Evolutionary conservation across 2,888 invertebrate genomes (phyloP).

Genomic region (Adelphocoris suturalis): DNA sequence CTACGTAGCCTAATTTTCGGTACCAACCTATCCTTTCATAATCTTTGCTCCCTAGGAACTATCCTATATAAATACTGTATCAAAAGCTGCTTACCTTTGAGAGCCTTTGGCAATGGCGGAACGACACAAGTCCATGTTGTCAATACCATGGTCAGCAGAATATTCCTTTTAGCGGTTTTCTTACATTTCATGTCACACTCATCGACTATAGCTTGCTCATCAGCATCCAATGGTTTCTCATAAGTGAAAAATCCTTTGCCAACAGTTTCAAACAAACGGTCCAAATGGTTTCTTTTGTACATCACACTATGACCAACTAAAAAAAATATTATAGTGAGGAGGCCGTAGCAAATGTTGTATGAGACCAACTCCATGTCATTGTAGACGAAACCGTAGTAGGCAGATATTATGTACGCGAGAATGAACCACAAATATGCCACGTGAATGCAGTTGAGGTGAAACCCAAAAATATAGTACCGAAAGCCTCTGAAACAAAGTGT

Average conservation of each 20-base stretch:
- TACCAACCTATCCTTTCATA: too few relatives aligned
- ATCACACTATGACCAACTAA: background rate
- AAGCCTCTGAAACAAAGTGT: background rate
- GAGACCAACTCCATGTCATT: background rate
- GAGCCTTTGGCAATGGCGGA: background rate
- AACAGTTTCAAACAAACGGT: background rate
- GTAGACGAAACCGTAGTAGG: background rate
- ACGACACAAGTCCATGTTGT: background rate
- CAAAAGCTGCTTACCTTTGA: background rate
- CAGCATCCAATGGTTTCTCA: background rate
- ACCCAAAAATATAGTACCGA: background rate
- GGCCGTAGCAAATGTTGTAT: slow-evolving; percentile 14
- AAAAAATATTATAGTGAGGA: background rate
- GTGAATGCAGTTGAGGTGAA: background rate
- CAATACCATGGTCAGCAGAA: background rate
- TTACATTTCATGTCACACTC: background rate
- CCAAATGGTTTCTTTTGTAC: background rate
- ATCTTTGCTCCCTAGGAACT: too few relatives aligned
- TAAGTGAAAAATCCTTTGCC: slow-evolving; percentile 8
- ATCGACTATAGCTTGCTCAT: background rate
- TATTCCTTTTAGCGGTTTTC: background rate
- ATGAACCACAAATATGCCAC: background rate
- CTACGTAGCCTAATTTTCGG: too few relatives aligned
- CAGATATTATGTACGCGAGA: background rate
- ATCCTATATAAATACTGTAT: too few relatives aligned